phyloP scores from a whole-genome alignment of 2,113 vertebrate species.

The Bostrychus sinensis region DNA sequence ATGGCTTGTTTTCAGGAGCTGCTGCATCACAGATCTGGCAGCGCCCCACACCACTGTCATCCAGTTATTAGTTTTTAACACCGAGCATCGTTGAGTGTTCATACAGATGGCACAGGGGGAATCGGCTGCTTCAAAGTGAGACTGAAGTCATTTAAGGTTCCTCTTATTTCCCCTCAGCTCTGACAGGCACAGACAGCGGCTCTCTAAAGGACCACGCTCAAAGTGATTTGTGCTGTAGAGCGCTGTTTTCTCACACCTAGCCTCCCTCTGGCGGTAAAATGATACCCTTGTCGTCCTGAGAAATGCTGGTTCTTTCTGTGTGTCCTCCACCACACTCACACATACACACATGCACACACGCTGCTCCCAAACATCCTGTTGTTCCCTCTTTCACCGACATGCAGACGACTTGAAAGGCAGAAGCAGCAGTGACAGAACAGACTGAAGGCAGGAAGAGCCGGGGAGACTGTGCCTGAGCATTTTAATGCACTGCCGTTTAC shows the following conservation, averaged over 20 bases:
- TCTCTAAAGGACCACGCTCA: slow-evolving; percentile 39
- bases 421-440: slow-evolving; percentile 23
- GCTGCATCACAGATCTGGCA: slow-evolving; percentile 12
- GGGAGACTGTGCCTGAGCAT: slow-evolving; percentile 36
- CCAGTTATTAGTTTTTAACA: slow-evolving; percentile 56
- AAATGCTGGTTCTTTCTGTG: slow-evolving; percentile 21
- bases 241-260: slow-evolving; percentile 43
- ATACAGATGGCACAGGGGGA: slow-evolving; percentile 31
- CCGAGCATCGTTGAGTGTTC: slow-evolving; percentile 32
- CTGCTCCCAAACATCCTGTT: slow-evolving; percentile 9
- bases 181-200: slow-evolving; percentile 36
- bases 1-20: slow-evolving; percentile 24
- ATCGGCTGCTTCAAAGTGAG: slow-evolving; percentile 33
- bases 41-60: slow-evolving; percentile 39
- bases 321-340: not conserved
- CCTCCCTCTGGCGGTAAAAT: slow-evolving; percentile 40
- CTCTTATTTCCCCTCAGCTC: slow-evolving; percentile 39
- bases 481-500: slow-evolving; percentile 28
- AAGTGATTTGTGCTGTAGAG: slow-evolving; percentile 52
- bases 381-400: slow-evolving; percentile 21
- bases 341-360: slow-evolving; percentile 9
- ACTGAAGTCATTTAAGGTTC: slow-evolving; percentile 54
- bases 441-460: slow-evolving; percentile 22
- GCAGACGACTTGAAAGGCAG: slow-evolving; percentile 37
- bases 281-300: slow-evolving; percentile 37